Evolutionary conservation across 2,888 invertebrate species (phyloP).

Genomic region (Proisotoma minuta): DNA sequence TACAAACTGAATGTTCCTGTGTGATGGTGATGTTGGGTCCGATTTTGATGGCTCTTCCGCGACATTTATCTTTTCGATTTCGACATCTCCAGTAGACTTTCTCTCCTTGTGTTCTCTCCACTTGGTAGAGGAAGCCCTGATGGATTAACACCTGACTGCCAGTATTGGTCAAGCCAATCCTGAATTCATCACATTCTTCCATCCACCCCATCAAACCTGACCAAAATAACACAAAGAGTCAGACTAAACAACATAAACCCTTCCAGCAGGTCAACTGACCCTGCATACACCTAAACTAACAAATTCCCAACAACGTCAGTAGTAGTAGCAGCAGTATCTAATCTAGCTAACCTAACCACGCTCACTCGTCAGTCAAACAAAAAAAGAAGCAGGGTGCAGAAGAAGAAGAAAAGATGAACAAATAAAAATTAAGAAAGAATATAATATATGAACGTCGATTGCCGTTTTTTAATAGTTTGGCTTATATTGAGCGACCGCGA

Average conservation of each 20-base stretch:
- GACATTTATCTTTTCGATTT: constrained; percentile 4
- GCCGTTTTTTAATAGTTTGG: no score
- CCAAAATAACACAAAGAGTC: constrained; percentile 6
- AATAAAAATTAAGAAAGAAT: no score
- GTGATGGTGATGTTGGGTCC: background rate
- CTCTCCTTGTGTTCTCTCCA: background rate
- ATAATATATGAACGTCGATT: no score
- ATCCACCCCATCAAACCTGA: constrained; percentile 1
- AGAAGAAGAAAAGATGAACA: no score
- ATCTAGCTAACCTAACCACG: no score
- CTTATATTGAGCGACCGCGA: no score
- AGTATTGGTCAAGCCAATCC: background rate
- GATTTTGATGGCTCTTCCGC: constrained; percentile 10
- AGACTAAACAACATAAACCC: background rate
- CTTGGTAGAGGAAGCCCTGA: background rate
- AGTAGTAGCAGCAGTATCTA: no score
- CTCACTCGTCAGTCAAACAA: no score
- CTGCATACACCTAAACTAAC: background rate
- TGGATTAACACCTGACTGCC: background rate
- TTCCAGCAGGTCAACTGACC: background rate
- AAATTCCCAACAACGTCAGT: background rate
- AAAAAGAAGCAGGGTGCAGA: no score
- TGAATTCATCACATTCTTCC: background rate
- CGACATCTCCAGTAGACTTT: constrained; percentile 18
- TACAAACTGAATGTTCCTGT: constrained; percentile 2